Base-by-base conservation (phyloP, 2,113 vertebrate species). In the Equus przewalskii region DNA sequence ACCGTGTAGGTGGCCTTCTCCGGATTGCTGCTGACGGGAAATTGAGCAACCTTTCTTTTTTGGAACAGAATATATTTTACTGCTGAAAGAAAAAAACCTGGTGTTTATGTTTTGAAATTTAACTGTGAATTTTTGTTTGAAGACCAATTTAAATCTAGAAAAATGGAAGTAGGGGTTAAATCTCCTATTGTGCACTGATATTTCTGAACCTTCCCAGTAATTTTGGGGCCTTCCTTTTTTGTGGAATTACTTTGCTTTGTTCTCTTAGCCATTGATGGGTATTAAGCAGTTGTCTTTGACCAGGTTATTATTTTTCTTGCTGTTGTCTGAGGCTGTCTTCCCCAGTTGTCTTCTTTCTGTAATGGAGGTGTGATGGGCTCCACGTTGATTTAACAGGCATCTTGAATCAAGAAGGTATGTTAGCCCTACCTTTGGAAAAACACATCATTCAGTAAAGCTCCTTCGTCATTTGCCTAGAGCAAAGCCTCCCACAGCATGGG, bases 1-100 rank as follows among this genome's bases (percentile, higher is more conserved):
- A 83, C 95, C 93, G 96, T 98, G 98, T 99, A 98, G 98, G 98
- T 89, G 54, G 98, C 95, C 97, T 98, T 98, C 98, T 99, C 97
- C 69, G 90, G 98, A 97, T 98, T 98, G 98, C 98, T 98, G 97
- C 98, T 98, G 89, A 96, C 93, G 98, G 97, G 97, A 98, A 98
- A 85, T 98, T 97, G 98, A 98, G 13, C 49, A 94, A 83, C 94
- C 78, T 98, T 91, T 97, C 44, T 51, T 62, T 97, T 98, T 98
- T 97, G 98, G 97, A 97, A 89, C 92, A 94, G 98, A 96, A 98
- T 96, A 97, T 97, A 98, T 98, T 98, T 98, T 97, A 93, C 84
- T 97, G 95, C 64, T 95, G 94, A 97, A 98, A 81, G 95, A 93
- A 69, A 97, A 75, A 91, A 83, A 94, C 73, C 76, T 60, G 69